Base-by-base conservation (phyloP, 1,140 invertebrate genomes). In the Saccostrea glomerata region DNA sequence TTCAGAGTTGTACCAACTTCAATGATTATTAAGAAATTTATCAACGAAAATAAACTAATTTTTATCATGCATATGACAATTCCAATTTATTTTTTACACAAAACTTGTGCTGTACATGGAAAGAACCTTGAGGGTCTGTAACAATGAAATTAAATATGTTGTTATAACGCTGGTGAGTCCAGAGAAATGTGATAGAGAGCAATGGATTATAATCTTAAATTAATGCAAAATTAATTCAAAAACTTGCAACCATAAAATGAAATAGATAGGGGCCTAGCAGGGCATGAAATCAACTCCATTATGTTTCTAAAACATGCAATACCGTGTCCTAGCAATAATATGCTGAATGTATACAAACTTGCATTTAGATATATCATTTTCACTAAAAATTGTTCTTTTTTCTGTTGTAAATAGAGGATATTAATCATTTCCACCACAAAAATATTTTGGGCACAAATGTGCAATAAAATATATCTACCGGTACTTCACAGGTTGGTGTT, bases 171-270 rank as follows among this genome's bases (percentile, higher is more conserved):
- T 40, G 70, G 70, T 77, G 70, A 77, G 70, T 77, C 13, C 3
- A 17, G 25, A 36, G 70, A 77, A 25, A 77, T 30, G 23, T 77
- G 70, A 30, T 25, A 77, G 17, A 77, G 70, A 77, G 70, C 25
- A 13, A 25, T 25, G 13, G 30, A 17, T 23, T 77, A 77, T 77
- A 77, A 77, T 77, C 70, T 77, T 77, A 77, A 77, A 77, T 77
- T 77, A 77, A 77, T 77, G 70, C 70, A 77, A 25, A 77, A 77
- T 77, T 77, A 77, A 77, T 77, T 77, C 70, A 36, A 77, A 77
- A 77, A 77, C 70, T 77, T 77, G 70, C 70, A 77, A 77, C 25
- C 70, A 77, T 77, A 77, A 77, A 77, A 77, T 77, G 70, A 77
- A 77, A 77, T 77, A 77, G 70, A 77, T 77, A 77, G 25, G 70